Percentiles rank a stretch among this genome's conserved stretches.
Conservation (phyloP, 1,140 invertebrate species). For the Tenebrio molitor region DNA sequence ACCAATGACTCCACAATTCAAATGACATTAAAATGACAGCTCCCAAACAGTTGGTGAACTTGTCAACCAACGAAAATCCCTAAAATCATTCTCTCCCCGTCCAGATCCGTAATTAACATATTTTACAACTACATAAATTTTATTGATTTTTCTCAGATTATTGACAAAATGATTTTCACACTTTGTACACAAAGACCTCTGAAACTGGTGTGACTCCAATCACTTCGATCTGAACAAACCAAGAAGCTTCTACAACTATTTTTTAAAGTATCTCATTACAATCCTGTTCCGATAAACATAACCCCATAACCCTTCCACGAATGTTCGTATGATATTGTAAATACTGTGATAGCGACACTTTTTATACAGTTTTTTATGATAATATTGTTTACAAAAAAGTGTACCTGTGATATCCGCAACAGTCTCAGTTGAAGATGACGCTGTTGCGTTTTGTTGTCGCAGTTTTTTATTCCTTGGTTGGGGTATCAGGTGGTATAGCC, state of each 20-base stretch:
- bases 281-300: conserved; percentile 16
- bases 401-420: not conserved
- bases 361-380: not conserved
- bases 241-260: too few species aligned
- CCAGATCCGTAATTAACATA: conserved; percentile 1
- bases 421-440: conserved; percentile 15
- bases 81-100: not conserved
- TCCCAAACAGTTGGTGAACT: not conserved
- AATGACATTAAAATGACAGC: conserved; percentile 29
- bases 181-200: too few species aligned
- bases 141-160: too few species aligned
- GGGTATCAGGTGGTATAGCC: conserved; percentile 48
- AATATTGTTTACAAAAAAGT: not conserved
- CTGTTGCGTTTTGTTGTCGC: conserved; percentile 28
- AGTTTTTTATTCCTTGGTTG: conserved; percentile 40
- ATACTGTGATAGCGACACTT: not conserved
- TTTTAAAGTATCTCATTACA: too few species aligned
- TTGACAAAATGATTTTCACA: too few species aligned
- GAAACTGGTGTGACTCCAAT: too few species aligned
- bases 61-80: conserved; percentile 1
- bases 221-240: too few species aligned
- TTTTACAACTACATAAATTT: too few species aligned
- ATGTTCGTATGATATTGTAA: too few species aligned
- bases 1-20: conserved; percentile 38
- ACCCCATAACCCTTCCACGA: not conserved